Base-by-base conservation (phyloP, 2,797 vertebrate species). In the Vespertilio murinus region DNA sequence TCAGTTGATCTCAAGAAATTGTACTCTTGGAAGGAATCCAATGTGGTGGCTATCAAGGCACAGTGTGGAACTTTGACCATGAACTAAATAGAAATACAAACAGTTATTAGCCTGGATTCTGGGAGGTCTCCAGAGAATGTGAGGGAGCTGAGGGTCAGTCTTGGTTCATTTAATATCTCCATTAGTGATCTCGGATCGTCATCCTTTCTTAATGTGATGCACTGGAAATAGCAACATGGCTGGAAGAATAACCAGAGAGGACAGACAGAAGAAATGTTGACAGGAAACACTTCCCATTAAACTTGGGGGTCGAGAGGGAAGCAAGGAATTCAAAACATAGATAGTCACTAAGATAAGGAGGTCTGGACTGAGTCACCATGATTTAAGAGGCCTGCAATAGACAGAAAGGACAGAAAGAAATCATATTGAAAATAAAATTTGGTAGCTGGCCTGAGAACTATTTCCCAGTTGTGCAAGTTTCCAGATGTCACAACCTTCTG, bases 241-340 rank as follows among this genome's bases (percentile, higher is more conserved):
- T 93, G 23, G 17, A 75, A 38, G 74, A 83, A 17, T 78, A 79
- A 94, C 18, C 22, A 92, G 54, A 79, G 61, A 86, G 67, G 71
- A 87, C 23, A 83, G 59, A 81, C 17, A 83, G 69, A 90, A 91
- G n/a, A 91, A 94, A 96, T 59, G 56, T 70, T 87, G 69, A 88
- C 88, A 94, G 81, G 90, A 95, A 96, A 54, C 13, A 73, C 38
- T 94, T 81, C 67, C 71, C 35, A 91, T 87, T 93, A 94, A 95
- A 86, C 17, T 47, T 92, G 71, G 7, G 38, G 6, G 8, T 3
- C 0, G 23, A 16, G 13, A 35, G 4, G 14, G 59, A 28, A 74
- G 25, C 33, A 88, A 94, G 38, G 71, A 86, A 95, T 92, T 70
- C 47, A 78, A 90, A 95, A 81, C 84, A 87, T 6, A 84, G 85